Evolutionary conservation across 2,113 vertebrate species (phyloP).

Genomic region (Neofelis nebulosa): DNA sequence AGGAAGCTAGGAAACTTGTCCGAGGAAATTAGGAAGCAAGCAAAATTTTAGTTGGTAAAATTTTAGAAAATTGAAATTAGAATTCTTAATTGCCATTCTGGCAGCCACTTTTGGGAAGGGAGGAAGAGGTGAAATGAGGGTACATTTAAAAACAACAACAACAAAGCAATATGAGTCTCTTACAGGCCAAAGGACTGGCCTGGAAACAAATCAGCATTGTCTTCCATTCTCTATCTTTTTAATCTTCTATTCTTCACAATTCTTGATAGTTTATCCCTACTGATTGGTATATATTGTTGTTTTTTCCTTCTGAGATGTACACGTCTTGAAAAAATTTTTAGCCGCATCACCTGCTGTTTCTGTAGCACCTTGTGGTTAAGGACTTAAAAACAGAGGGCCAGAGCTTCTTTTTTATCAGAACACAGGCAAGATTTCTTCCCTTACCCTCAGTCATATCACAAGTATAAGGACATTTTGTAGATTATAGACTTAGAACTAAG

Average conservation of each 20-base stretch:
- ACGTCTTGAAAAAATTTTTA: slow-evolving; percentile 45
- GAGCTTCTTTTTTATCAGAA: background rate
- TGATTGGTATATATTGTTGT: background rate
- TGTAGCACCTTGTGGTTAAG: slow-evolving; percentile 45
- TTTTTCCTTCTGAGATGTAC: background rate
- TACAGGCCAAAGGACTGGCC: background rate
- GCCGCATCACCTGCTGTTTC: background rate
- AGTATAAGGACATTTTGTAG: background rate
- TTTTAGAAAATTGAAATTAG: slow-evolving; percentile 11
- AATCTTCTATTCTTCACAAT: background rate
- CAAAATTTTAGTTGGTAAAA: background rate
- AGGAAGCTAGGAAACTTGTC: background rate
- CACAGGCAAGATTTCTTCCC: slow-evolving; percentile 18
- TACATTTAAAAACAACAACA: background rate
- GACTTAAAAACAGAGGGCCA: background rate
- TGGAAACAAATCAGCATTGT: background rate
- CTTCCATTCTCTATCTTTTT: background rate
- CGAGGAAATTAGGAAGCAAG: background rate
- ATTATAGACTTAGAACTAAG: background rate
- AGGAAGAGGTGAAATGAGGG: too few species aligned
- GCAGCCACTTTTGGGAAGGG: background rate
- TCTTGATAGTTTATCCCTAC: background rate
- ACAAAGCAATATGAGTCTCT: background rate
- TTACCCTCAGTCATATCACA: background rate
- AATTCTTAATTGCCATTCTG: background rate